These are phyloP conservation scores for Mimas tiliae DNA, from an alignment of 2,888 invertebrate genomes.

Conservation along the genomic window DNA sequence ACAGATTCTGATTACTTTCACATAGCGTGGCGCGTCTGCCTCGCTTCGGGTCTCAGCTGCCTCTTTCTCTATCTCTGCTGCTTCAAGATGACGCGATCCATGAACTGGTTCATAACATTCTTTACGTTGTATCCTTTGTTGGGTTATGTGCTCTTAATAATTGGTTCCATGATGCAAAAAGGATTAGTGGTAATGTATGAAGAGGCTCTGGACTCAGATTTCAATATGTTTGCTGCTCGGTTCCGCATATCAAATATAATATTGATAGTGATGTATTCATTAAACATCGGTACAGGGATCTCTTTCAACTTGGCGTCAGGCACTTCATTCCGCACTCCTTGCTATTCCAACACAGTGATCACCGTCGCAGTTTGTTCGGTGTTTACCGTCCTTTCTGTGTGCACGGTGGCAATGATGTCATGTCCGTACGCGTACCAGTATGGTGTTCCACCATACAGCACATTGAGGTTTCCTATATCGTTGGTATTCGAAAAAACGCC, in stretches of 20 bases:
- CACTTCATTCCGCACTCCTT: constrained; percentile 63
- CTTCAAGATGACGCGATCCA: constrained; percentile 55
- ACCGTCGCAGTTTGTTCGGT: constrained; percentile 48
- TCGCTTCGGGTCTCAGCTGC: constrained; percentile 59
- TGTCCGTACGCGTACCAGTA: constrained; percentile 66
- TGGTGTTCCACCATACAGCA: constrained; percentile 40
- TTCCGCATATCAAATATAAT: constrained; percentile 48
- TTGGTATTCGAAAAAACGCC: constrained; percentile 66
- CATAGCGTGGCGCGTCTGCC: constrained; percentile 66
- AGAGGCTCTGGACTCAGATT: constrained; percentile 60
- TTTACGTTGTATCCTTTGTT: constrained; percentile 53
- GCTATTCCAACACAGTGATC: constrained; percentile 64
- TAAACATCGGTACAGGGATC: constrained; percentile 65
- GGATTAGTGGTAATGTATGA: constrained; percentile 61
- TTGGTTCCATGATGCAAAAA: constrained; percentile 72
- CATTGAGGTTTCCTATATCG: constrained; percentile 48
- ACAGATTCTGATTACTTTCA: constrained; percentile 34
- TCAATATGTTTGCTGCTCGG: constrained; percentile 47
- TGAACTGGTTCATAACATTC: constrained; percentile 50
- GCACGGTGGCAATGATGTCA: constrained; percentile 58
- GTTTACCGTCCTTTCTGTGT: constrained; percentile 50
- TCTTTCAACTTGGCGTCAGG: constrained; percentile 57
- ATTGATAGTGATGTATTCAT: constrained; percentile 50
- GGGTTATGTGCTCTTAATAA: constrained; percentile 53
- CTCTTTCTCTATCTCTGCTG: constrained; percentile 53